phyloP scores from a whole-genome alignment of 2,113 vertebrate genomes.

The Petromus typicus region DNA sequence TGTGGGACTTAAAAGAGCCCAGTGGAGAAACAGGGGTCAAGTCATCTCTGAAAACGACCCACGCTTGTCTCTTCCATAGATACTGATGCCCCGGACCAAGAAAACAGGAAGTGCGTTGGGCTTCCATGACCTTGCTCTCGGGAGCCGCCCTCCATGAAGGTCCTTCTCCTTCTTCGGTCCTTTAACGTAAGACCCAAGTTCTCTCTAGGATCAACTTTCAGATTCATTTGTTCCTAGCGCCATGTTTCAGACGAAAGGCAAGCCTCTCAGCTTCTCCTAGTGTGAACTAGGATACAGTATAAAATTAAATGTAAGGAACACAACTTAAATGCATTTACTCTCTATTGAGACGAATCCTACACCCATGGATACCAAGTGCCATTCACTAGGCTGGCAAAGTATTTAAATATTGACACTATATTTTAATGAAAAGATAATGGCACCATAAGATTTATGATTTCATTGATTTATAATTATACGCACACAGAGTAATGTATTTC shows the following conservation, averaged over 20 bases:
- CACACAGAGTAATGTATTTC: not conserved
- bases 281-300: not conserved
- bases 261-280: not conserved
- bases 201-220: not conserved
- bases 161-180: not conserved
- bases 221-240: not conserved
- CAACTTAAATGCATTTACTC: not conserved
- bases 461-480: slow-evolving; percentile 24
- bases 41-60: not conserved
- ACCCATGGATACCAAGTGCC: not conserved
- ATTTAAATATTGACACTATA: not conserved
- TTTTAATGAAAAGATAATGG: not conserved
- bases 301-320: slow-evolving; percentile 28
- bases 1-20: not conserved
- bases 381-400: not conserved
- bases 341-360: not conserved
- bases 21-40: no score
- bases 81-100: not conserved
- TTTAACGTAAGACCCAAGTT: not conserved
- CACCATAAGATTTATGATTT: not conserved
- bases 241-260: not conserved
- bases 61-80: not conserved
- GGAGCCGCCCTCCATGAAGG: not conserved
- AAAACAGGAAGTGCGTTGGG: not conserved
- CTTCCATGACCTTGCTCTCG: not conserved